A percentile compares a stretch with the other conserved stretches of the same genome.
These are phyloP conservation scores for Cottoperca gobio DNA, from an alignment of 2,797 vertebrate species.

Conservation along the genomic window DNA sequence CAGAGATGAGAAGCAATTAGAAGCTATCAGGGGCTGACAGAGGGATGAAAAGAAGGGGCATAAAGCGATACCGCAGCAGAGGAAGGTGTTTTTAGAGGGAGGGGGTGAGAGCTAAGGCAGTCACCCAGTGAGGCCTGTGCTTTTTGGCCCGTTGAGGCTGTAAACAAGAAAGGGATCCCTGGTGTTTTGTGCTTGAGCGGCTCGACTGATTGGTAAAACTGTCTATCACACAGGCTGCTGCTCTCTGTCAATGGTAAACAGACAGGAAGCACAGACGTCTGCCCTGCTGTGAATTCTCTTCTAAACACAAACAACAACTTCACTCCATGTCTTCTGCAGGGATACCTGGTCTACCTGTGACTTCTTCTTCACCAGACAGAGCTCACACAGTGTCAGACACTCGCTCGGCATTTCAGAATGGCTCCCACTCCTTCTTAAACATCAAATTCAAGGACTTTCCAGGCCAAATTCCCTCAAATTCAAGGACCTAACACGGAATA, in stretches of 20 bases:
- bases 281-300: constrained; percentile 57
- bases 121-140: constrained; percentile 63
- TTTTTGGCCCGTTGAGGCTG: constrained; percentile 68
- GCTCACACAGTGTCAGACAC: constrained; percentile 26
- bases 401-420: not conserved
- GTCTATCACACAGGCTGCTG: constrained; percentile 75
- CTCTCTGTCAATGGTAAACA: constrained; percentile 71
- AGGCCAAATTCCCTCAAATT: too few relatives aligned
- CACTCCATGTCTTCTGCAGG: constrained; percentile 47
- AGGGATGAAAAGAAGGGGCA: constrained; percentile 18
- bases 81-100: constrained; percentile 16
- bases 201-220: constrained; percentile 80
- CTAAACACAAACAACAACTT: constrained; percentile 66
- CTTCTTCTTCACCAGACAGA: constrained; percentile 16
- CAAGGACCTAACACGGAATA: too few relatives aligned
- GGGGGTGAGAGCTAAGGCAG: constrained; percentile 32
- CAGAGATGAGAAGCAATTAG: constrained; percentile 27
- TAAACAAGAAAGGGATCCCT: constrained; percentile 74
- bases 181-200: constrained; percentile 76
- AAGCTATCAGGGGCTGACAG: constrained; percentile 20
- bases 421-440: not conserved
- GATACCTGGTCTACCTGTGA: constrained; percentile 35
- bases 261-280: constrained; percentile 50
- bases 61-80: constrained; percentile 22
- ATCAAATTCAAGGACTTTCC: too few relatives aligned